Conservation (phyloP, 1,140 invertebrate genomes). For the Drosophila ercepeae region DNA sequence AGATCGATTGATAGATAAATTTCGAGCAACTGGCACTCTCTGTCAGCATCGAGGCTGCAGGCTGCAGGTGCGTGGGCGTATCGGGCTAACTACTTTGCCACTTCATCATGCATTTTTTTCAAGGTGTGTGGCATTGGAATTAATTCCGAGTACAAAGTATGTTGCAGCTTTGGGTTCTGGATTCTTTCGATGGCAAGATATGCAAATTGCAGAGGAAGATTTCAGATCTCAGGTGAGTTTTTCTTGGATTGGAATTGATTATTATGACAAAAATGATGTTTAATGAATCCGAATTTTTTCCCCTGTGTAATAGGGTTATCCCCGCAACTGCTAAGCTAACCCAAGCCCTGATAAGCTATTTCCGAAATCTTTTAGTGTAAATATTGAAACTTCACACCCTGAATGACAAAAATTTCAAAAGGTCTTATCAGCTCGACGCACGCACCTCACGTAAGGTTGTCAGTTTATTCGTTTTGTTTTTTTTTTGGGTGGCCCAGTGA, state of each 20-base stretch:
- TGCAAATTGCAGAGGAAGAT: conserved; percentile 14
- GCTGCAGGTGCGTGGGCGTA: conserved; percentile 57
- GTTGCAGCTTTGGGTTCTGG: conserved; percentile 6
- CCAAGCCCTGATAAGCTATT: conserved; percentile 34
- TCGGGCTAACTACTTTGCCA: conserved; percentile 72
- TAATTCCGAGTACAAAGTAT: conserved; percentile 26
- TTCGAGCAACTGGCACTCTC: conserved; percentile 70
- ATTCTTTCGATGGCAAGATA: conserved; percentile 29
- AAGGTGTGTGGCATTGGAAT: conserved; percentile 66
- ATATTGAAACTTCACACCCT: conserved; percentile 69
- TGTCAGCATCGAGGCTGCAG: conserved; percentile 69
- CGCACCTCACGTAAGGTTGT: conserved; percentile 34
- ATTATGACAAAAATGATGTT: no score
- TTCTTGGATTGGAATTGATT: background rate
- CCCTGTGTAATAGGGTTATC: no score
- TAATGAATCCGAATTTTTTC: no score
- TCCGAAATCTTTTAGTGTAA: conserved; percentile 37
- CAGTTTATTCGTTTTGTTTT: conserved; percentile 8
- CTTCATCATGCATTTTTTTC: conserved; percentile 70
- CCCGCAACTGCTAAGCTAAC: background rate
- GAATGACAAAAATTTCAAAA: conserved; percentile 21
- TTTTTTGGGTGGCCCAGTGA: conserved; percentile 35
- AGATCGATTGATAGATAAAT: conserved; percentile 81
- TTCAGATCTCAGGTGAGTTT: background rate
- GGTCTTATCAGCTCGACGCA: conserved; percentile 47